These are phyloP conservation scores for Phortica okadai DNA, from an alignment of 2,888 invertebrate genomes.

Conservation along the genomic window DNA sequence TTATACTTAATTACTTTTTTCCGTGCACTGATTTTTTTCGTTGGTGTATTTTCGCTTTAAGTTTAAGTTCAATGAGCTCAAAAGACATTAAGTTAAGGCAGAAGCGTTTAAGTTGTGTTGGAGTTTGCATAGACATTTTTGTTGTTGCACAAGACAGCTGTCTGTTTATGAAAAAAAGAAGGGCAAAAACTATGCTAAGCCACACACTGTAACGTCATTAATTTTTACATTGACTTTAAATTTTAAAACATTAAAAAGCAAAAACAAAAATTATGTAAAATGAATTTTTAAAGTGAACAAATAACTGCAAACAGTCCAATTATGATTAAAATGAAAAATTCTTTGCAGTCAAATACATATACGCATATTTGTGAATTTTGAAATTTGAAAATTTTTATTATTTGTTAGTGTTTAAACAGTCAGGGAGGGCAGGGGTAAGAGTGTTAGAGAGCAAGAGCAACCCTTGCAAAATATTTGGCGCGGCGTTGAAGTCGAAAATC, in stretches of 20 bases:
- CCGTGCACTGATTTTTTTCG: conserved; percentile 7
- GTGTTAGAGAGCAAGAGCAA: no score
- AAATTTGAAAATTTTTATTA: no score
- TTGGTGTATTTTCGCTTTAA: not conserved
- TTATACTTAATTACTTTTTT: conserved; percentile 8
- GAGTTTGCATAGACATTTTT: no score
- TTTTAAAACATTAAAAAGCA: not conserved
- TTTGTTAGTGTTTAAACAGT: no score
- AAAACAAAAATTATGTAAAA: not conserved
- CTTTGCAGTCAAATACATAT: conserved; percentile 9
- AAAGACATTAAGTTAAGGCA: not conserved
- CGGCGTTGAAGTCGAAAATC: not conserved
- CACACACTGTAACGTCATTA: not conserved
- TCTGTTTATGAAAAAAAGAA: no score
- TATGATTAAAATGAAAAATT: not conserved
- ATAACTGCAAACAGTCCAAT: conserved; percentile 22
- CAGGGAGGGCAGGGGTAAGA: no score
- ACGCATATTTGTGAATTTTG: not conserved
- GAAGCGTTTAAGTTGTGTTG: not conserved
- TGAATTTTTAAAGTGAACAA: not conserved
- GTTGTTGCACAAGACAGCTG: no score
- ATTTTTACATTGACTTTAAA: not conserved
- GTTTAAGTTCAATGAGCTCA: conserved; percentile 9
- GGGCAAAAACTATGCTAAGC: not conserved
- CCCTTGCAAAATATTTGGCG: not conserved